Evolutionary conservation across 2,113 vertebrate genomes (phyloP).

Genomic region (Nasalis larvatus): DNA sequence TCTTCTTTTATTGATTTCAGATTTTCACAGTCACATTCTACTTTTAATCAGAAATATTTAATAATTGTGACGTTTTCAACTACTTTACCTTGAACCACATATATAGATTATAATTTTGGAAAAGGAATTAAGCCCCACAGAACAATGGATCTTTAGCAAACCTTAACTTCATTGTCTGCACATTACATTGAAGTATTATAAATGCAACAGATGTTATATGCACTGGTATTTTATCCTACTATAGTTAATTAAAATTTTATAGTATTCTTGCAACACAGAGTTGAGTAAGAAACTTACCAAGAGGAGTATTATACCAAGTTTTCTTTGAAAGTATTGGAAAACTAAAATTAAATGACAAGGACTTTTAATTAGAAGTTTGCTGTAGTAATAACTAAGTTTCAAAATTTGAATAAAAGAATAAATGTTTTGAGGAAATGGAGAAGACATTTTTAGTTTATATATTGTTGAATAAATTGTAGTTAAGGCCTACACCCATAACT

Average conservation of each 20-base stretch:
- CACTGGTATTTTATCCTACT: constrained; percentile 65
- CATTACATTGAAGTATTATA: constrained; percentile 74
- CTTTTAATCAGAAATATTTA: constrained; percentile 79
- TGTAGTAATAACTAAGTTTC: constrained; percentile 18
- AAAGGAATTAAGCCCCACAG: constrained; percentile 73
- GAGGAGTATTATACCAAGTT: constrained; percentile 65
- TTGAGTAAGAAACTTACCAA: constrained; percentile 75
- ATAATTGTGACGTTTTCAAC: constrained; percentile 4
- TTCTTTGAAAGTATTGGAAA: constrained; percentile 73
- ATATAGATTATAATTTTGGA: constrained; percentile 69
- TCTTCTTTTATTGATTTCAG: constrained; percentile 72
- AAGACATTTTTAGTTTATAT: constrained; percentile 42
- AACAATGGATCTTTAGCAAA: constrained; percentile 77
- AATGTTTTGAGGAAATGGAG: constrained; percentile 73
- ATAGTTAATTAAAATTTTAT: constrained; percentile 72
- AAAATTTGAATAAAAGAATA: constrained; percentile 11
- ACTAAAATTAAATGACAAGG: constrained; percentile 76
- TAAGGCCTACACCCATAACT: background rate
- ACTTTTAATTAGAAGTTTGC: constrained; percentile 39
- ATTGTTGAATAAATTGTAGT: background rate
- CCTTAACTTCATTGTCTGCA: constrained; percentile 71
- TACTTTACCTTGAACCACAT: constrained; percentile 73
- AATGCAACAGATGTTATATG: constrained; percentile 34
- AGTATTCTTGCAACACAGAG: constrained; percentile 62
- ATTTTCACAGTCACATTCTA: constrained; percentile 60